A percentile compares a stretch with the other conserved stretches of the same genome.
phyloP scores from a whole-genome alignment of 2,888 invertebrate genomes.

The Pachydiplax longipennis region DNA sequence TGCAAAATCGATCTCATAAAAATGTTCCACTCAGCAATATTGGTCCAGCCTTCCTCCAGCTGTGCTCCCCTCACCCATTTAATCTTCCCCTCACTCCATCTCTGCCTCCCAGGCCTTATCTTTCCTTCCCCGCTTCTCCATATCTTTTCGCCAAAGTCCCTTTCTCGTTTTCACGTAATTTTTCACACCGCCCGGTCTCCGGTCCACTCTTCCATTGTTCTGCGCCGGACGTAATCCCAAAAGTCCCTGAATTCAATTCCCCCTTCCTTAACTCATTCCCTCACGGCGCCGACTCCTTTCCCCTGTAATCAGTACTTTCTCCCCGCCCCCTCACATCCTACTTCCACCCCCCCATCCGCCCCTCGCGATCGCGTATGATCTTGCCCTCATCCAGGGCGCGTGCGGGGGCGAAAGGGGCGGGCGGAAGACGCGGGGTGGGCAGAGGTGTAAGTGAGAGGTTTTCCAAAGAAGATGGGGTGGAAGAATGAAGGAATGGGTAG shows the following conservation, averaged over 20 bases:
- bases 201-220: not conserved
- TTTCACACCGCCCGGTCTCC: not conserved
- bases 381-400: not conserved
- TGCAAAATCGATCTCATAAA: too few relatives aligned
- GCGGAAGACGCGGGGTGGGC: not conserved
- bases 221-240: not conserved
- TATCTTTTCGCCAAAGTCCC: not conserved
- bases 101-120: not conserved
- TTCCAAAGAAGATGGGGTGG: not conserved
- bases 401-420: not conserved
- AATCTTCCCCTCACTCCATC: not conserved
- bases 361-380: too few relatives aligned
- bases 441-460: not conserved
- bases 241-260: not conserved
- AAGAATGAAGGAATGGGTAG: too few relatives aligned
- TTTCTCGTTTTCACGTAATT: not conserved
- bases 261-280: not conserved
- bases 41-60: too few relatives aligned
- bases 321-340: not conserved
- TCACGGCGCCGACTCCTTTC: not conserved
- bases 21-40: too few relatives aligned
- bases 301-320: not conserved
- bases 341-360: not conserved
- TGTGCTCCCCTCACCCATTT: too few relatives aligned
- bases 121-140: not conserved